These are phyloP conservation scores for Cyclargus thomasi DNA, from an alignment of 1,140 invertebrate genomes.

Conservation along the genomic window DNA sequence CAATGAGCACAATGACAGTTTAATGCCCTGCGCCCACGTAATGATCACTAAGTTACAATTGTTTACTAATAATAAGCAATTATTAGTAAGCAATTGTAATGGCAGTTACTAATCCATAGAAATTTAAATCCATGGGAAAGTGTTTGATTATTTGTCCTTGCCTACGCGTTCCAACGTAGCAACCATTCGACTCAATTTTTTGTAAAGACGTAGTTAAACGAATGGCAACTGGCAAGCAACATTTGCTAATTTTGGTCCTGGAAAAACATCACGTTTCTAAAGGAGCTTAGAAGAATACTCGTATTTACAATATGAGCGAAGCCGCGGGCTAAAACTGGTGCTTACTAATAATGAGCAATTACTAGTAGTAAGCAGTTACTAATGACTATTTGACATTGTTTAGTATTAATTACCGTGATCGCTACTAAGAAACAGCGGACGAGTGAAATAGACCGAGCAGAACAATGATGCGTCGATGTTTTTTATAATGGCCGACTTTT, in stretches of 20 bases:
- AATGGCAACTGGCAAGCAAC: too few relatives aligned
- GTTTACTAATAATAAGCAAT: not conserved
- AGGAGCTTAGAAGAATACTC: too few relatives aligned
- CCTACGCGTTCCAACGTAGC: too few relatives aligned
- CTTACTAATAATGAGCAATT: not conserved
- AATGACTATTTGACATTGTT: not conserved
- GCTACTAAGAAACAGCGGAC: not conserved
- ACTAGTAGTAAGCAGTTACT: not conserved
- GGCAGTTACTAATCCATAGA: not conserved
- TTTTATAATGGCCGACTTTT: conserved; percentile 1
- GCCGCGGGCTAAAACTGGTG: too few relatives aligned
- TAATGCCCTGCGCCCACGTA: not conserved
- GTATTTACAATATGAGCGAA: too few relatives aligned
- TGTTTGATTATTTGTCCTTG: too few relatives aligned
- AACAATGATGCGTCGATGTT: not conserved
- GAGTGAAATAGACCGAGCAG: not conserved
- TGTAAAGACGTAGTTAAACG: too few relatives aligned
- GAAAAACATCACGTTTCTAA: too few relatives aligned
- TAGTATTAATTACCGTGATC: not conserved
- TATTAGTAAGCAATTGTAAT: not conserved
- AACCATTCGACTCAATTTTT: too few relatives aligned
- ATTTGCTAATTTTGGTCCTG: too few relatives aligned
- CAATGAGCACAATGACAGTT: not conserved
- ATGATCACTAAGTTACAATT: not conserved
- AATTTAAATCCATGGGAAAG: too few relatives aligned